phyloP scores from a whole-genome alignment of 2,113 vertebrate species.

The Dipodomys merriami region DNA sequence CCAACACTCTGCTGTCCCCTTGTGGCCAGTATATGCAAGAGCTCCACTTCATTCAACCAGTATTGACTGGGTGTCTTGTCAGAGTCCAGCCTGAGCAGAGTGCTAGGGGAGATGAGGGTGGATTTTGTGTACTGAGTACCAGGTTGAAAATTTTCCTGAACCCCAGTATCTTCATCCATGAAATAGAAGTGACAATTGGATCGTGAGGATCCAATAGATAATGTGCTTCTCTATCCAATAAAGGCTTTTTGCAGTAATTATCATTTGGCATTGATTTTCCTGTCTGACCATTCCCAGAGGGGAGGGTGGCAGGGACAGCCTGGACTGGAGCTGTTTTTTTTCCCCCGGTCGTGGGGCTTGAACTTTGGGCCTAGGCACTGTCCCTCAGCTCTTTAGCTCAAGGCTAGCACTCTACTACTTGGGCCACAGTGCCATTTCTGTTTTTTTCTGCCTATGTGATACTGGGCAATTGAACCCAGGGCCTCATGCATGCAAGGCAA shows the following conservation, averaged over 20 bases:
- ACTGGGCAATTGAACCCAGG: too few relatives aligned
- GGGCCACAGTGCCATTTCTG: too few relatives aligned
- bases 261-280: neutral
- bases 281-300: neutral
- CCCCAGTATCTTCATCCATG: neutral
- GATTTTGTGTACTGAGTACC: neutral
- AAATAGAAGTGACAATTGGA: neutral
- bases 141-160: neutral
- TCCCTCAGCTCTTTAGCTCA: too few relatives aligned
- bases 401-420: too few relatives aligned
- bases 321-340: neutral
- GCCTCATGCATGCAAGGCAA: too few relatives aligned
- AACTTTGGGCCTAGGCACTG: too few relatives aligned
- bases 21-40: conserved; percentile 33
- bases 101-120: neutral
- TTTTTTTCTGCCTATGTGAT: too few relatives aligned
- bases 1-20: neutral
- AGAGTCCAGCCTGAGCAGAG: neutral
- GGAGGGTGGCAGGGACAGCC: neutral
- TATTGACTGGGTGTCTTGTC: too few relatives aligned
- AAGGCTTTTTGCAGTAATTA: neutral
- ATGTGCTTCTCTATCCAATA: neutral
- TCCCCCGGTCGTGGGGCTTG: too few relatives aligned
- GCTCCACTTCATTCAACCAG: neutral
- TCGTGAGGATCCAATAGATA: neutral